Evolutionary conservation across 2,888 invertebrate genomes (phyloP), one percentile per base, ranked within the genome.

Genomic region (Liopterus haemorrhoidalis): DNA sequence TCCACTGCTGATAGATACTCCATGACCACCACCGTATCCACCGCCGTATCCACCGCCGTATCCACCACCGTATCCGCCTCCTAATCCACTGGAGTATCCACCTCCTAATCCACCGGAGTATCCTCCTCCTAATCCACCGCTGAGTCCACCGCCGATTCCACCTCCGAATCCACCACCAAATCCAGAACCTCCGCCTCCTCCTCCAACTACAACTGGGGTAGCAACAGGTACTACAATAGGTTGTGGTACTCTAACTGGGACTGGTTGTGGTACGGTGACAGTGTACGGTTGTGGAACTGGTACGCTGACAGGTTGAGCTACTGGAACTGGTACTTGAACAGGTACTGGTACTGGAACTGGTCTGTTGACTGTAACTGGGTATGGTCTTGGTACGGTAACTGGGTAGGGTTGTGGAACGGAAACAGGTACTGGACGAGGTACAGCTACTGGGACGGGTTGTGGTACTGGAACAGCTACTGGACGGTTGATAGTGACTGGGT

Each of bases 261-360:
- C 70, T 0, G 75, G 74, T 41, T 75, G 74, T 8, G 76, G 68
- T 0, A 76, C 69, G 0, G 72, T 70, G 19, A 74, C 75, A 2
- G 75, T 72, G 43, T 72, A 72, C 1, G 77, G 76, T 47, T 75
- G 67, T 33, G 76, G 73, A 0, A 76, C 66, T 2, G 67, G 65
- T 5, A 74, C 66, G 2, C 67, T 55, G 14, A 70, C 66, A 0
- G 72, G 68, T 30, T 69, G 63, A 1, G 70, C 67, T 2, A 65
- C 63, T 39, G 68, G 61, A 5, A 68, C 68, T 1, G 70, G 73
- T 0, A 76, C 72, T 0, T 71, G 70, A 0, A 72, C 67, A 2
- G 69, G 71, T 1, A 75, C 72, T 1, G 72, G 64, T n/a, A 62
- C 57, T 14, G 63, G 61, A 8, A 60, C 60, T 8, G 66, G 59